These are phyloP conservation scores for Thaleichthys pacificus DNA, from an alignment of 2,797 vertebrate species.

Conservation along the genomic window DNA sequence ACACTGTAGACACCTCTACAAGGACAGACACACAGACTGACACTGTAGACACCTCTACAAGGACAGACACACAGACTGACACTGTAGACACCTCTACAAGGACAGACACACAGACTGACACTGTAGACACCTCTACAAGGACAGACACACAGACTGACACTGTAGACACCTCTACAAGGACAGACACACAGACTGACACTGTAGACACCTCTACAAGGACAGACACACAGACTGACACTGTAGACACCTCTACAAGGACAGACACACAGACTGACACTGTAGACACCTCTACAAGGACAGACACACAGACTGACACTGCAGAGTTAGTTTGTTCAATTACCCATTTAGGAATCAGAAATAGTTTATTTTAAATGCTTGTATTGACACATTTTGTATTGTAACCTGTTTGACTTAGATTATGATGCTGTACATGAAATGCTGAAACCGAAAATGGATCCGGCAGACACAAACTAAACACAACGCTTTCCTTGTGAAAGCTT, in stretches of 20 bases:
- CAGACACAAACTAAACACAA: no score
- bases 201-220: no score
- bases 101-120: not conserved
- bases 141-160: no score
- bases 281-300: not conserved
- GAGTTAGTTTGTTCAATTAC: not conserved
- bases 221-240: not conserved
- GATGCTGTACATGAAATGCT: no score
- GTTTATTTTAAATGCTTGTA: not conserved
- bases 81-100: not conserved
- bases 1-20: no score
- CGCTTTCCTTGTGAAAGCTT: no score
- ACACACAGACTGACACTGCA: not conserved
- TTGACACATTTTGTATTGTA: no score
- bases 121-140: no score
- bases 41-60: conserved; percentile 25
- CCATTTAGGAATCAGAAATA: not conserved
- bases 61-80: conserved; percentile 4
- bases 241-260: conserved; percentile 27
- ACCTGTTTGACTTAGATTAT: no score
- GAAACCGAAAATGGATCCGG: no score
- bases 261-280: not conserved
- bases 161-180: no score
- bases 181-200: not conserved
- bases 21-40: not conserved